Conservation (phyloP, 1,140 invertebrate genomes). For the Aphelinus atriplicis region DNA sequence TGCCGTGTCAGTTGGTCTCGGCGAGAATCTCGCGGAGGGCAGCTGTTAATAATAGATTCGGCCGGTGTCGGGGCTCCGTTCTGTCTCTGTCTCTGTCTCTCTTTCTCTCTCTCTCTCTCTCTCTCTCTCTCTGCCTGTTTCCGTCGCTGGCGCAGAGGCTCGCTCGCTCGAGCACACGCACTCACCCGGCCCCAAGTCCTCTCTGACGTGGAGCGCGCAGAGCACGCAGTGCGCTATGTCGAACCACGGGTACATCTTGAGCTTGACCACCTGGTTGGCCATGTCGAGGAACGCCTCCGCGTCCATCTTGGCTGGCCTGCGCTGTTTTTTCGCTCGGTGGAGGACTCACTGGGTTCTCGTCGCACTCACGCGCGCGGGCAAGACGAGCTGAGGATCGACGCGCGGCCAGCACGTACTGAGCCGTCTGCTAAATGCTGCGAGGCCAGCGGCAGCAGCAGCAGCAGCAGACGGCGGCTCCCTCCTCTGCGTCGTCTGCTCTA, state of each 20-base stretch:
- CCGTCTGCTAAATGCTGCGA: no score
- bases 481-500: constrained; percentile 25
- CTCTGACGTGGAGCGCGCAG: constrained; percentile 90
- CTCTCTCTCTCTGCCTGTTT: no score
- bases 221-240: constrained; percentile 95
- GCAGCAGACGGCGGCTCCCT: no score
- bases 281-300: constrained; percentile 96
- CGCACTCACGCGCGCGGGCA: not conserved
- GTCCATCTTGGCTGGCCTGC: constrained; percentile 75
- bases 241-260: constrained; percentile 99
- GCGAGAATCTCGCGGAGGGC: no score
- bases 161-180: not conserved
- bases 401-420: not conserved
- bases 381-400: not conserved
- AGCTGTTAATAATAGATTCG: not conserved
- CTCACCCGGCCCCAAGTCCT: constrained; percentile 93
- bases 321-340: not conserved
- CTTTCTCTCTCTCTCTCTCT: no score
- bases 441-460: no score
- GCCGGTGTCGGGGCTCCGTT: not conserved
- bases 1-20: not conserved
- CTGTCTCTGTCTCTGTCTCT: no score
- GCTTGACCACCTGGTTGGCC: constrained; percentile 97
- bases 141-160: no score
- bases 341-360: not conserved